phyloP scores from a whole-genome alignment of 2,888 invertebrate genomes.

The Cephus runcator region DNA sequence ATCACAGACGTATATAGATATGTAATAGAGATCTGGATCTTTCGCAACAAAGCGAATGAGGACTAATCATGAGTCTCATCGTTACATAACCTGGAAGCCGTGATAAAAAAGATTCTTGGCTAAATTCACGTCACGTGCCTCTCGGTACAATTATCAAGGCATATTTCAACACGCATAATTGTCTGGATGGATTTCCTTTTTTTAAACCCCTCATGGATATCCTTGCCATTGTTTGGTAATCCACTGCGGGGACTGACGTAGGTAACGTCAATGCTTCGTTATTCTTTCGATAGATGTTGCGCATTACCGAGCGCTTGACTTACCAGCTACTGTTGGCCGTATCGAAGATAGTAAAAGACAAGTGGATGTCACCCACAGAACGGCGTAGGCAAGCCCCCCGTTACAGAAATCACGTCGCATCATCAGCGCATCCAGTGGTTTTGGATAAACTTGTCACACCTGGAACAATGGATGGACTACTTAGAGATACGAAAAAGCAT shows the following conservation, averaged over 20 bases:
- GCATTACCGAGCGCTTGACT: neutral
- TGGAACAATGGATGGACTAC: slow-evolving; percentile 29
- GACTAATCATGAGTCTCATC: neutral
- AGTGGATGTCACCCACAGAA: slow-evolving; percentile 55
- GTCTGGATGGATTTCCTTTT: neutral
- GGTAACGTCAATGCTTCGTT: neutral
- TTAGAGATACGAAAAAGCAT: neutral
- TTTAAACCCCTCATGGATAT: neutral
- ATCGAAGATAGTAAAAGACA: slow-evolving; percentile 46
- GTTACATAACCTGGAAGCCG: neutral
- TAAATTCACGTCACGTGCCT: neutral
- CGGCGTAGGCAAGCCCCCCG: slow-evolving; percentile 56
- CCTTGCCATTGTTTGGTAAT: neutral
- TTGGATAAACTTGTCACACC: slow-evolving; percentile 38
- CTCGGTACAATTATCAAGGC: neutral
- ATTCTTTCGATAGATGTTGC: neutral
- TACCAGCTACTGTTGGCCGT: slow-evolving; percentile 38
- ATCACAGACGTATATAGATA: neutral
- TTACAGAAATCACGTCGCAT: slow-evolving; percentile 60
- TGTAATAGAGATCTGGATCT: neutral
- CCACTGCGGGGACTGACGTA: neutral
- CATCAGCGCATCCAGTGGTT: slow-evolving; percentile 60
- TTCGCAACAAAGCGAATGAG: neutral
- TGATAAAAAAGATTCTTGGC: neutral
- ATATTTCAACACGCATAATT: neutral